Evolutionary conservation across 2,113 vertebrate species (phyloP).

Genomic region (Pluvianellus socialis): DNA sequence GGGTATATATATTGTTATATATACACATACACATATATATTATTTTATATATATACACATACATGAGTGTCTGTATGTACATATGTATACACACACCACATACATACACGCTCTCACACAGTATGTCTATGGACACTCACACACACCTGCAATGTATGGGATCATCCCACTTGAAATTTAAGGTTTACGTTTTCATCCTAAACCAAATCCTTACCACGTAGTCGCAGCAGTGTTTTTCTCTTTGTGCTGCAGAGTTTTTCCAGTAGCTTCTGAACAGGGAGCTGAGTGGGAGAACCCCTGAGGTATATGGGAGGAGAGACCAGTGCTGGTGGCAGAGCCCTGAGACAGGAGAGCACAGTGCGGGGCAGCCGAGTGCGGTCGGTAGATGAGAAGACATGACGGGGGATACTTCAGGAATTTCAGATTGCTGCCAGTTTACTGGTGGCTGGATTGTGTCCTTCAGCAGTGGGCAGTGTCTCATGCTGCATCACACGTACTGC

Average conservation of each 20-base stretch:
- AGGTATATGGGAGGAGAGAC: background rate
- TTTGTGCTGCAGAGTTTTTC: background rate
- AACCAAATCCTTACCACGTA: rapidly evolving
- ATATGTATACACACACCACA: background rate
- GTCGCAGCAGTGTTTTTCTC: background rate
- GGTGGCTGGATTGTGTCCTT: background rate
- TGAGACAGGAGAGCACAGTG: background rate
- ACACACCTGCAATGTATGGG: background rate
- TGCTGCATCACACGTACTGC: background rate
- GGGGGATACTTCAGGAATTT: background rate
- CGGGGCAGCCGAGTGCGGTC: background rate
- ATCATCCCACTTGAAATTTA: background rate
- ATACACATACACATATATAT: background rate
- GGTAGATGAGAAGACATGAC: background rate
- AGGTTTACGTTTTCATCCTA: background rate
- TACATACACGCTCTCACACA: rapidly evolving
- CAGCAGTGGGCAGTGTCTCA: background rate
- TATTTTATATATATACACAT: background rate
- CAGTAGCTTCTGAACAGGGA: background rate
- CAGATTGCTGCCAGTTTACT: background rate
- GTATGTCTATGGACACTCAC: rapidly evolving
- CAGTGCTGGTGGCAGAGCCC: background rate
- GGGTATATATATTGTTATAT: background rate
- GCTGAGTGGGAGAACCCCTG: rapidly evolving
- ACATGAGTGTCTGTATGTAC: rapidly evolving